These are phyloP conservation scores for Otolemur garnettii DNA, from an alignment of 2,113 vertebrate species.

Conservation along the genomic window DNA sequence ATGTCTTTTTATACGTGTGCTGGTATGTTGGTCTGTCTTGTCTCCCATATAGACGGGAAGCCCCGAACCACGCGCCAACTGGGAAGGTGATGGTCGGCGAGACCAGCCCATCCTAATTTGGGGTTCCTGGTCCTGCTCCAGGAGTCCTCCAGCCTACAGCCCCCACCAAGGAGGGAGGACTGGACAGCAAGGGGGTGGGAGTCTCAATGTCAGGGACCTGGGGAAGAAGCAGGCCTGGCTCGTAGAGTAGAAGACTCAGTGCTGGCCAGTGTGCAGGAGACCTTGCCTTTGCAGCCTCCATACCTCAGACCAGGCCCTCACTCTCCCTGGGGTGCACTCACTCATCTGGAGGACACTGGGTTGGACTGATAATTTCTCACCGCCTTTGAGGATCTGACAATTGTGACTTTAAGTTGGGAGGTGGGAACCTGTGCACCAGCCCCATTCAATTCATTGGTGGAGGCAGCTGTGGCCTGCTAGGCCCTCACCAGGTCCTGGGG, in stretches of 20 bases:
- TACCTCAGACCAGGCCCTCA: background rate
- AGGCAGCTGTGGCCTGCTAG: background rate
- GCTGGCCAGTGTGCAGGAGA: background rate
- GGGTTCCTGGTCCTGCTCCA: conserved; percentile 65
- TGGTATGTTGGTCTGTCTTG: conserved; percentile 82
- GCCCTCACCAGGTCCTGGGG: background rate
- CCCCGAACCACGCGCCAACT: conserved; percentile 67
- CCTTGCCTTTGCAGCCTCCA: background rate
- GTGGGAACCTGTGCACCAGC: background rate
- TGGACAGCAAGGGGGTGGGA: conserved; percentile 49
- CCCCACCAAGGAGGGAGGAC: conserved; percentile 59
- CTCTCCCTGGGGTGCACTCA: background rate
- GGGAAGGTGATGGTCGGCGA: conserved; percentile 75
- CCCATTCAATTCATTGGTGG: background rate
- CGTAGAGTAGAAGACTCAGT: background rate
- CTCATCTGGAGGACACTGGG: conserved; percentile 44
- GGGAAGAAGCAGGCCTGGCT: conserved; percentile 11
- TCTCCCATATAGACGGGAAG: conserved; percentile 82
- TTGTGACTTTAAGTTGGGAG: background rate
- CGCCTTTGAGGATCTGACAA: background rate
- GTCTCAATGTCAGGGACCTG: background rate
- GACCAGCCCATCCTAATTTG: conserved; percentile 67
- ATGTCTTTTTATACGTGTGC: conserved; percentile 79
- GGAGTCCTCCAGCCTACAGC: conserved; percentile 60
- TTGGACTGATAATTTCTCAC: background rate